phyloP scores from a whole-genome alignment of 2,797 vertebrate genomes.

The Spinus olivaceus region DNA sequence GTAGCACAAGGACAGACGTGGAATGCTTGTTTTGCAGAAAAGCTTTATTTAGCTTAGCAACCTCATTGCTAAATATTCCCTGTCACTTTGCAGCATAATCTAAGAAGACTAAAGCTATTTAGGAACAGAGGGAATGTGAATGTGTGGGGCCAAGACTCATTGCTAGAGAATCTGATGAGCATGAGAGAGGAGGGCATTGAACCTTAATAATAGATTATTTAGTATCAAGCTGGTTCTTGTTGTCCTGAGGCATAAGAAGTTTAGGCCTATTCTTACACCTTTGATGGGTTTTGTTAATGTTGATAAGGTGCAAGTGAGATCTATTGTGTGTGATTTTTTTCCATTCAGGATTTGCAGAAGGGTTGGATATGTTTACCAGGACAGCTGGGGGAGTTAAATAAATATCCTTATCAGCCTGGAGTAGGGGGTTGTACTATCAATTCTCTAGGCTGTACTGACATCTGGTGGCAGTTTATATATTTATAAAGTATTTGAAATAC shows the following conservation, averaged over 20 bases:
- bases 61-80: background rate
- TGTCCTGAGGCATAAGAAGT: background rate
- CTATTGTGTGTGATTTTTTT: background rate
- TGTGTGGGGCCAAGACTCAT: background rate
- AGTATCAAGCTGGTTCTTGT: background rate
- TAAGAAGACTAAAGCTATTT: background rate
- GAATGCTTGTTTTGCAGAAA: background rate
- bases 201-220: background rate
- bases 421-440: background rate
- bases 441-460: slow-evolving; percentile 65
- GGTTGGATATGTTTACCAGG: background rate
- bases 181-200: background rate
- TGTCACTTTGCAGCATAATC: background rate
- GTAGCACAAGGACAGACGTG: background rate
- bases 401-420: background rate
- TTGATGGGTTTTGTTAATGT: background rate
- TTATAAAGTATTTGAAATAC: background rate
- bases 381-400: background rate
- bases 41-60: slow-evolving; percentile 3
- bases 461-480: slow-evolving; percentile 55
- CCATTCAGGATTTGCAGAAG: background rate
- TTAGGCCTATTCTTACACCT: background rate
- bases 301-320: background rate
- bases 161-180: background rate
- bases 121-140: background rate